Evolutionary conservation across 2,113 vertebrate species (phyloP), one percentile per base, ranked within the genome.

Genomic region (Proterorhinus semilunaris): DNA sequence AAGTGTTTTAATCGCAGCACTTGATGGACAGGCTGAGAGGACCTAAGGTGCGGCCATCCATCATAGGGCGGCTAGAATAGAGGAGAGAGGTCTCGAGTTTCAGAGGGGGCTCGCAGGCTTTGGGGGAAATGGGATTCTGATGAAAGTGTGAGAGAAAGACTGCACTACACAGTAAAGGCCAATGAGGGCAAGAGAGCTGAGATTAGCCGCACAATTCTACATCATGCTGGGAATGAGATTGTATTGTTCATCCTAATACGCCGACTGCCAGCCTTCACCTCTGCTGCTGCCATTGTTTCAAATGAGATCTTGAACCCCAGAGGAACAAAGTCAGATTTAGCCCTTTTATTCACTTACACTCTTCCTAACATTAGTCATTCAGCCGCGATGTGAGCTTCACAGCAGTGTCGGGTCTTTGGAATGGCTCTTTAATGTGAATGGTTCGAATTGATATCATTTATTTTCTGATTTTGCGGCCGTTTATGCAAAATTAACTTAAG

Each of bases 1-100:
- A 85, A 90, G 83, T 93, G 92, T 94, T 95, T 94, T 94, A 94
- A 95, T 95, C 91, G 92, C 88, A 75, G 85, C 65, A 84, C 91
- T 92, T 96, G 95, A 97, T 94, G 93, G 95, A 96, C 95, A 96
- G 92, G 93, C 94, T 85, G 90, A 90, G 93, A 93, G 93, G 94
- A 93, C 91, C 93, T 84, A 92, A 87, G 80, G 91, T 93, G 90
- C 78, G 88, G 92, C 94, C 94, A 96, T 97, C 95, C 94, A 96
- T 97, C 95, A 95, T 91, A 89, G 89, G 85, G 83, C 80, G 90
- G 83, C 92, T 78, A 93, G 93, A 95, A 92, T 90, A 90, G 86
- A 74, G 57, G 66, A 74, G 83, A 47, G 73, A 84, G 86, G 91
- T 93, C 89, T 94, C 91, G 92, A 93, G 90, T 94, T 95, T 94